Evolutionary conservation across 2,113 vertebrate species (phyloP).

Genomic region (Rhinoptilus africanus): DNA sequence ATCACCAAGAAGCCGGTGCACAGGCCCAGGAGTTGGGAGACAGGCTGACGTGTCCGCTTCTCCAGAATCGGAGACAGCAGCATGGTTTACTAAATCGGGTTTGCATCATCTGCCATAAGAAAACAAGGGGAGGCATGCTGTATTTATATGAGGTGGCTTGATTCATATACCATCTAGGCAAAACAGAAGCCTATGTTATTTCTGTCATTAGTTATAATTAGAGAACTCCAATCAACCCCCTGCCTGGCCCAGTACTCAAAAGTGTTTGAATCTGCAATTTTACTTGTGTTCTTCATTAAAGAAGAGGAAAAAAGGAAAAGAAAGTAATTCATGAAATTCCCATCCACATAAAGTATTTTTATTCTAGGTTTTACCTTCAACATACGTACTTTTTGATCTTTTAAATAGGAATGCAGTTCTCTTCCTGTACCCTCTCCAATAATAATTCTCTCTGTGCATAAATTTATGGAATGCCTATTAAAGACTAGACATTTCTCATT

Average conservation of each 20-base stretch:
- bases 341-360: neutral
- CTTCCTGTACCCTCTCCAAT: neutral
- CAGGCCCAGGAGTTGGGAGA: no score
- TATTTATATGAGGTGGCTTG: neutral
- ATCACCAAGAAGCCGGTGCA: fast-evolving
- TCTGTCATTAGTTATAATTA: slow-evolving; percentile 67
- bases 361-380: neutral
- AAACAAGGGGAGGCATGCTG: neutral
- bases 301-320: neutral
- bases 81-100: neutral
- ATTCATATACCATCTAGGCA: neutral
- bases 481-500: neutral
- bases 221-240: slow-evolving; percentile 64
- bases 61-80: neutral
- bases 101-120: neutral
- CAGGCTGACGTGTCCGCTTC: neutral
- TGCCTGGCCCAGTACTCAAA: slow-evolving; percentile 47
- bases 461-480: neutral
- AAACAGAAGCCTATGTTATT: slow-evolving; percentile 49
- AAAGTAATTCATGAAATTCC: slow-evolving; percentile 52
- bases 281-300: slow-evolving; percentile 43
- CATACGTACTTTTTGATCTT: neutral
- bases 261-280: slow-evolving; percentile 54
- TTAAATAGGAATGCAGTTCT: neutral
- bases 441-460: neutral